Conservation (phyloP, 2,113 vertebrate genomes). For the Tauraco erythrolophus region DNA sequence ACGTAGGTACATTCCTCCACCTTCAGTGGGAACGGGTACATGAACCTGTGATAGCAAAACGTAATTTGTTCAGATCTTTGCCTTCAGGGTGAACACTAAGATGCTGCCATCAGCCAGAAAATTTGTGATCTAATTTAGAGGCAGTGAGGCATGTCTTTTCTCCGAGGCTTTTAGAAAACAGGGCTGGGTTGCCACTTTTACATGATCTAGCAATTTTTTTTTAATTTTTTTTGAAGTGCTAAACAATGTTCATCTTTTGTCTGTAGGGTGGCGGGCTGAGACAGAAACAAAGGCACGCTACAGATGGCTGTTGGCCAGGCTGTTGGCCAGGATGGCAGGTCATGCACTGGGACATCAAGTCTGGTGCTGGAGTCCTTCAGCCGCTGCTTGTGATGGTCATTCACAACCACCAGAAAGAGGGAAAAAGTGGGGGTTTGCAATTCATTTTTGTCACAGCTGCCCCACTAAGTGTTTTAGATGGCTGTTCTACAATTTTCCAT, state of each 20-base stretch:
- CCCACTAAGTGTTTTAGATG: background rate
- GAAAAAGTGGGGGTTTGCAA: accelerated
- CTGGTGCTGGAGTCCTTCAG: background rate
- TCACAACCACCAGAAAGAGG: background rate
- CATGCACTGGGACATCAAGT: background rate
- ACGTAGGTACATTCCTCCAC: background rate
- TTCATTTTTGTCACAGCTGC: background rate
- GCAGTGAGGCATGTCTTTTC: slow-evolving; percentile 77
- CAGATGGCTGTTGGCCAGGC: background rate
- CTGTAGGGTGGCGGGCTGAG: background rate
- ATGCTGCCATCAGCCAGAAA: slow-evolving; percentile 81
- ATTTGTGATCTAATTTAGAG: slow-evolving; percentile 86
- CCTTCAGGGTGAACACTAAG: slow-evolving; percentile 75
- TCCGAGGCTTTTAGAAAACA: slow-evolving; percentile 66
- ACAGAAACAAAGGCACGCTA: background rate
- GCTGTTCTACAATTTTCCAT: background rate
- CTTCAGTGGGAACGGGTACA: slow-evolving; percentile 43
- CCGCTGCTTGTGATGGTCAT: background rate
- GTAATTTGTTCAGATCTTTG: slow-evolving; percentile 79
- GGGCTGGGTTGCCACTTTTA: slow-evolving; percentile 41
- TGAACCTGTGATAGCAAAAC: slow-evolving; percentile 71
- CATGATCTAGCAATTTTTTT: background rate
- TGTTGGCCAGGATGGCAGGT: background rate
- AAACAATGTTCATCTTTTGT: slow-evolving; percentile 3
- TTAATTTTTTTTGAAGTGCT: background rate